These are phyloP conservation scores for Melanerpes aurifrons DNA, from an alignment of 2,113 vertebrate species.

Conservation along the genomic window DNA sequence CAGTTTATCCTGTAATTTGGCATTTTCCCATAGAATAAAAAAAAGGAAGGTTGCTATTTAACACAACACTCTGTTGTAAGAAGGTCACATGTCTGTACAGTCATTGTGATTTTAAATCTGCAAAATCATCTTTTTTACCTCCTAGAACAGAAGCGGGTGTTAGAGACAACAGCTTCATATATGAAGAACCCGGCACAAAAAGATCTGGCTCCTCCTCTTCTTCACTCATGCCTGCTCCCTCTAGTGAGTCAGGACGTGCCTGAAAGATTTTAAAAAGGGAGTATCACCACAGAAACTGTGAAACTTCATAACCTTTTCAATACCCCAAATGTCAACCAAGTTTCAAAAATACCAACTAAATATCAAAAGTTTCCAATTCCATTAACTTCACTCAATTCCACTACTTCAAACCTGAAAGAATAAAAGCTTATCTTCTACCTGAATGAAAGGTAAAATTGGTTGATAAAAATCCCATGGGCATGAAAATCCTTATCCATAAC, in stretches of 20 bases:
- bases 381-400: neutral
- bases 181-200: conserved; percentile 87
- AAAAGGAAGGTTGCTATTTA: neutral
- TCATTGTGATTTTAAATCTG: neutral
- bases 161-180: conserved; percentile 85
- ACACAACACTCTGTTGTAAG: neutral
- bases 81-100: neutral
- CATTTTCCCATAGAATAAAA: neutral
- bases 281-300: neutral
- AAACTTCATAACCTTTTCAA: neutral
- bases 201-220: conserved; percentile 81
- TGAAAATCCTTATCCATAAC: neutral
- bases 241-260: conserved; percentile 76
- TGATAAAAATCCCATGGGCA: neutral
- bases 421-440: neutral
- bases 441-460: neutral
- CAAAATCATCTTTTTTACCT: conserved; percentile 74
- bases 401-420: neutral
- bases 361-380: neutral
- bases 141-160: conserved; percentile 78
- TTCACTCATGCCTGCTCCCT: conserved; percentile 64
- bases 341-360: neutral
- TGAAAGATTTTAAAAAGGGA: conserved; percentile 14
- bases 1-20: neutral
- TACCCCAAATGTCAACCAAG: neutral